These are phyloP conservation scores for Platichthys stellatus DNA, from an alignment of 2,113 vertebrate genomes.

Conservation along the genomic window DNA sequence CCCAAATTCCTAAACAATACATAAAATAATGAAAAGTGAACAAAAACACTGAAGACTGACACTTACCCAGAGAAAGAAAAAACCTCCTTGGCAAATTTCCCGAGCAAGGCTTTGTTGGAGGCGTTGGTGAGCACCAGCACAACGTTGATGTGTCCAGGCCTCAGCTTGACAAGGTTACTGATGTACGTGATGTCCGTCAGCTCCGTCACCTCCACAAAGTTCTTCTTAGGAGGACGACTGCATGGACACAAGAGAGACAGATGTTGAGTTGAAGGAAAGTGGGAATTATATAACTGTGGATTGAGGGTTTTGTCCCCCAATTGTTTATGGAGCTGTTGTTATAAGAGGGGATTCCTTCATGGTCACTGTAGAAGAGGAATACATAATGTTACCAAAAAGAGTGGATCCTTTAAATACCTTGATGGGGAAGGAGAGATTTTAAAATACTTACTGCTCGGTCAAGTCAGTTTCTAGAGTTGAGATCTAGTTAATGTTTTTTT, in stretches of 20 bases:
- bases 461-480: too few species aligned
- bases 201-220: conserved; percentile 94
- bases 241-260: not conserved
- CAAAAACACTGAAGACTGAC: not conserved
- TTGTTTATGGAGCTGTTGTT: too few species aligned
- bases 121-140: conserved; percentile 90
- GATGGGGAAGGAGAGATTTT: too few species aligned
- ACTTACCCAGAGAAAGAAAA: conserved; percentile 92
- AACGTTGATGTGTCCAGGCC: conserved; percentile 93
- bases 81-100: conserved; percentile 93
- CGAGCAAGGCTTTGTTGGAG: conserved; percentile 90
- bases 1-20: not conserved
- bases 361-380: not conserved
- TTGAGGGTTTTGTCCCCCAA: not conserved
- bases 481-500: too few species aligned
- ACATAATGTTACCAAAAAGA: not conserved
- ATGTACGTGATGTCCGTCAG: conserved; percentile 93
- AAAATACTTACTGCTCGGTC: too few species aligned
- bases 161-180: conserved; percentile 92
- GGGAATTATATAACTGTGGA: not conserved
- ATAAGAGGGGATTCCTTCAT: not conserved
- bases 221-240: conserved; percentile 89
- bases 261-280: not conserved
- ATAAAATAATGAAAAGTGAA: not conserved
- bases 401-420: too few species aligned